phyloP scores from a whole-genome alignment of 2,797 vertebrate genomes.

The Phalloptychus januarius region DNA sequence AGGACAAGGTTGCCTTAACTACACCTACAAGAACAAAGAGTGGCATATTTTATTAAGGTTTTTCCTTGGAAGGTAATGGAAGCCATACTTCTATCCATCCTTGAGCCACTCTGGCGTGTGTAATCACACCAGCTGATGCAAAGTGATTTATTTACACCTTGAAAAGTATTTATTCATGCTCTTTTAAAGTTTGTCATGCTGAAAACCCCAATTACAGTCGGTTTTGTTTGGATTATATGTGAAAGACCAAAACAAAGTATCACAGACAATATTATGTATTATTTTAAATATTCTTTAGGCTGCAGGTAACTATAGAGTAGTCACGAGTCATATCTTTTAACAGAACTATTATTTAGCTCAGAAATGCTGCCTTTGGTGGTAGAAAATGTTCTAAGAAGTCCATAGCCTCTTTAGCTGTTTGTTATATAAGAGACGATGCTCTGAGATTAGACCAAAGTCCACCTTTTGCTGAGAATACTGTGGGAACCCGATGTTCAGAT shows the following conservation, averaged over 20 bases:
- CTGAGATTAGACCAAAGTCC: background rate
- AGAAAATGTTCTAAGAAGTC: background rate
- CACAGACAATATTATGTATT: background rate
- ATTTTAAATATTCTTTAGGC: background rate
- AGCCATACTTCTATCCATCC: background rate
- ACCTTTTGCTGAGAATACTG: background rate
- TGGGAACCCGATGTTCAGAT: background rate
- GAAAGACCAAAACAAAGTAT: background rate
- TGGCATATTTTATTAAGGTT: conserved; percentile 1
- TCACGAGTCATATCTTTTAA: background rate
- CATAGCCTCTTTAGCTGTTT: background rate
- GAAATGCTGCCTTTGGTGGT: background rate
- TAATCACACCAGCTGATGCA: conserved; percentile 4
- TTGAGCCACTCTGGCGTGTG: background rate
- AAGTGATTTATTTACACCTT: background rate
- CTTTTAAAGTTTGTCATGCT: background rate
- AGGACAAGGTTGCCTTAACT: background rate
- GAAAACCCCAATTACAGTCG: background rate
- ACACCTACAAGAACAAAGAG: background rate
- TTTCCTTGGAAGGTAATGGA: background rate
- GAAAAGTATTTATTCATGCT: background rate
- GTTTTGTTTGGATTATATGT: background rate
- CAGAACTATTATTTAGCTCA: background rate
- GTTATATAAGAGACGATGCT: background rate
- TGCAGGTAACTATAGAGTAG: background rate